A percentile compares a stretch with the other conserved stretches of the same genome.
These are phyloP conservation scores for Callyntrura sp. DNA, from an alignment of 2,888 invertebrate genomes.

Conservation along the genomic window DNA sequence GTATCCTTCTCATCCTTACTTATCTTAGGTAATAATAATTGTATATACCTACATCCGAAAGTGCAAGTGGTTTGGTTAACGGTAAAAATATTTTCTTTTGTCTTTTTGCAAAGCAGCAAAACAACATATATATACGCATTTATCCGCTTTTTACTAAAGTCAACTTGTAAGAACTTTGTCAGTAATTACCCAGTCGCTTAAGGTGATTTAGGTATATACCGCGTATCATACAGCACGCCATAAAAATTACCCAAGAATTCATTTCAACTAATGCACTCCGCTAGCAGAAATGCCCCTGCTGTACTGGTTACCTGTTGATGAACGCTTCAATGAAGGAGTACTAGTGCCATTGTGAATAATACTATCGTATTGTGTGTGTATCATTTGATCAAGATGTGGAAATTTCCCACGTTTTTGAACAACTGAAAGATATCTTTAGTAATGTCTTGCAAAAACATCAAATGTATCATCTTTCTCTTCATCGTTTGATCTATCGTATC, in stretches of 20 bases:
- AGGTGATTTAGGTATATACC: too few relatives aligned
- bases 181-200: too few relatives aligned
- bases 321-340: background rate
- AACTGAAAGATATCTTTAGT: background rate
- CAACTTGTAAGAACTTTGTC: too few relatives aligned
- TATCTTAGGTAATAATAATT: background rate
- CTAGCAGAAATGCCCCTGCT: background rate
- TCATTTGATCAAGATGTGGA: background rate
- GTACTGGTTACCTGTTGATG: background rate
- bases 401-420: slow-evolving; percentile 26
- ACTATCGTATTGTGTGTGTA: background rate
- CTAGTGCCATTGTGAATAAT: background rate
- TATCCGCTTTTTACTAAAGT: background rate
- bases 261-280: background rate
- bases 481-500: too few relatives aligned
- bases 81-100: background rate
- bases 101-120: background rate
- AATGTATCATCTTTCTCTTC: too few relatives aligned
- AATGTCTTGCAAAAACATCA: too few relatives aligned
- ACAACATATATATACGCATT: background rate
- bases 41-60: background rate
- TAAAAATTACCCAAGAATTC: background rate
- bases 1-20: background rate
- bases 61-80: background rate
- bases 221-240: too few relatives aligned